A percentile compares a stretch with the other conserved stretches of the same genome.
These are phyloP conservation scores for Botia kubotai DNA, from an alignment of 2,797 vertebrate genomes.

Conservation along the genomic window DNA sequence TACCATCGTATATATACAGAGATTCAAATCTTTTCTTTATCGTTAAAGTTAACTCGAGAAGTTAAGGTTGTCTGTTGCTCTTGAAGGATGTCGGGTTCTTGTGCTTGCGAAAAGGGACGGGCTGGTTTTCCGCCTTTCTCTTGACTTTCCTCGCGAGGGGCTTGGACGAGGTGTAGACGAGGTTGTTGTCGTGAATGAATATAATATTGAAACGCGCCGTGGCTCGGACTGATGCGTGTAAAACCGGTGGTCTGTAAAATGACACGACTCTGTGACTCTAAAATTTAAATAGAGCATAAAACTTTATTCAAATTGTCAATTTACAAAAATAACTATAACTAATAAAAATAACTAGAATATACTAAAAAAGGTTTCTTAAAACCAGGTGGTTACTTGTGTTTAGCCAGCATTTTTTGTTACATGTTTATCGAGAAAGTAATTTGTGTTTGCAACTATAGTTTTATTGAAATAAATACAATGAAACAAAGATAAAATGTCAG, in stretches of 20 bases:
- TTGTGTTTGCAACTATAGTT: no score
- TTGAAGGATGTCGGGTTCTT: constrained; percentile 53
- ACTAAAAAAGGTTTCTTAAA: no score
- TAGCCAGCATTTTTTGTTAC: no score
- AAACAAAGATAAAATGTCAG: no score
- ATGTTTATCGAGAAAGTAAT: no score
- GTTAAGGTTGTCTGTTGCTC: constrained; percentile 73
- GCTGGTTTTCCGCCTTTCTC: background rate
- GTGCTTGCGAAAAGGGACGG: background rate
- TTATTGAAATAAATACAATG: no score
- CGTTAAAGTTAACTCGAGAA: constrained; percentile 74
- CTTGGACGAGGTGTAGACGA: background rate
- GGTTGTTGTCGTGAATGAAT: background rate
- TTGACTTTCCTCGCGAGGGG: background rate
- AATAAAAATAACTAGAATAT: no score
- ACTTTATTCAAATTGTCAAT: background rate
- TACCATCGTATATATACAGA: constrained; percentile 85
- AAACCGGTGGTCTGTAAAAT: background rate
- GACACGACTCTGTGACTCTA: background rate
- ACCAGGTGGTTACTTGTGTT: no score
- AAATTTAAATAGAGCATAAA: background rate
- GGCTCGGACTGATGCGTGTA: background rate
- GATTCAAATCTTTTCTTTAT: constrained; percentile 85
- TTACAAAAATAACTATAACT: no score
- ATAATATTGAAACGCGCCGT: background rate